Evolutionary conservation across 2,888 invertebrate species (phyloP).

Genomic region (Leucophenga montana): DNA sequence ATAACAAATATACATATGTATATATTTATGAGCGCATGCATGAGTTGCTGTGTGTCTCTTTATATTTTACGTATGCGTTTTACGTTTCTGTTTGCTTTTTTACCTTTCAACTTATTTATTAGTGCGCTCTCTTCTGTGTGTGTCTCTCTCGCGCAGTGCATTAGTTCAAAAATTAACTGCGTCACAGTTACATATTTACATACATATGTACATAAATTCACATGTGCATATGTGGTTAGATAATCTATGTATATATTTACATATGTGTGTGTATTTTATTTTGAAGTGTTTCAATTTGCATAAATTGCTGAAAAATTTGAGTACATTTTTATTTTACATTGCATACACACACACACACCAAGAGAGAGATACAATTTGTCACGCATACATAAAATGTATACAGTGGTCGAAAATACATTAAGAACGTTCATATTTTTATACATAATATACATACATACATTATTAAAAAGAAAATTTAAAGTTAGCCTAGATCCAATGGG

Average conservation of each 20-base stretch:
- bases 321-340: neutral
- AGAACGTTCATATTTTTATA: neutral
- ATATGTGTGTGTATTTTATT: too few relatives aligned
- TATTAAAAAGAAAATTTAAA: too few relatives aligned
- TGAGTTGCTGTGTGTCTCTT: too few relatives aligned
- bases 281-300: neutral
- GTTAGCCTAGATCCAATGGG: too few relatives aligned
- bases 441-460: neutral
- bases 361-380: too few relatives aligned
- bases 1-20: too few relatives aligned
- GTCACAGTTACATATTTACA: conserved; percentile 3
- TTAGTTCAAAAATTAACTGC: conserved; percentile 14
- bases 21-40: too few relatives aligned
- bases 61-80: conserved; percentile 3
- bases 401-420: neutral
- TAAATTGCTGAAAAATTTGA: neutral
- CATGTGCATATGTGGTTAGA: too few relatives aligned
- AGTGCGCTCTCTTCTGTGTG: neutral
- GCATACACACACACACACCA: too few relatives aligned
- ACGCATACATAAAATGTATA: too few relatives aligned
- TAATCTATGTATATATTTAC: too few relatives aligned
- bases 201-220: too few relatives aligned
- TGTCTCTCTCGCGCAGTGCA: neutral
- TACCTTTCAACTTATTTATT: conserved; percentile 5
- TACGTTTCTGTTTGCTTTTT: neutral